These are phyloP conservation scores for Scomber japonicus DNA, from an alignment of 2,113 vertebrate species.

Conservation along the genomic window DNA sequence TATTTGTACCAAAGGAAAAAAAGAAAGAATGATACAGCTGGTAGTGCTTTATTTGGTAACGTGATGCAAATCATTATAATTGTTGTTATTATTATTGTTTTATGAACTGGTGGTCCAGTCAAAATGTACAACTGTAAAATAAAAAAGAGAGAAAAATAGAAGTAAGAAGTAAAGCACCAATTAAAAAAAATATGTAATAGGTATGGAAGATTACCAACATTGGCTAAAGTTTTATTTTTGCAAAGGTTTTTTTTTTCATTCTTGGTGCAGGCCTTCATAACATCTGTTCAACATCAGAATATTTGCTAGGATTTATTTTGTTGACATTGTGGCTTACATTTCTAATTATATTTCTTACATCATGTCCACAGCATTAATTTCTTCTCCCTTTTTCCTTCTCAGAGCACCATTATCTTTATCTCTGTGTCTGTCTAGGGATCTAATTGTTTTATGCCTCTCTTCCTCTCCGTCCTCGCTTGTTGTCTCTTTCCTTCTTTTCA, in stretches of 20 bases:
- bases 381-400: neutral
- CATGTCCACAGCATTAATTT: neutral
- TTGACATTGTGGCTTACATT: neutral
- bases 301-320: neutral
- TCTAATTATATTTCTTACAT: neutral
- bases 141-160: neutral
- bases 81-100: neutral
- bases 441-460: conserved; percentile 18
- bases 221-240: neutral
- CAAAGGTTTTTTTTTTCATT: neutral
- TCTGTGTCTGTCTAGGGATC: neutral
- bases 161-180: neutral
- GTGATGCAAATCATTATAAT: neutral
- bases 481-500: conserved; percentile 4
- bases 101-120: neutral
- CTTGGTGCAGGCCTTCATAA: neutral
- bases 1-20: conserved; percentile 18
- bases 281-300: neutral
- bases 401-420: neutral
- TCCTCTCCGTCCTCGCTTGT: conserved; percentile 2
- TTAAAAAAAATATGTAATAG: neutral
- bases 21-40: neutral
- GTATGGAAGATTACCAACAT: neutral
- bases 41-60: neutral
- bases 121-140: too few relatives aligned